Base-by-base conservation (phyloP, 2,888 invertebrate genomes). In the Thereva unica region DNA sequence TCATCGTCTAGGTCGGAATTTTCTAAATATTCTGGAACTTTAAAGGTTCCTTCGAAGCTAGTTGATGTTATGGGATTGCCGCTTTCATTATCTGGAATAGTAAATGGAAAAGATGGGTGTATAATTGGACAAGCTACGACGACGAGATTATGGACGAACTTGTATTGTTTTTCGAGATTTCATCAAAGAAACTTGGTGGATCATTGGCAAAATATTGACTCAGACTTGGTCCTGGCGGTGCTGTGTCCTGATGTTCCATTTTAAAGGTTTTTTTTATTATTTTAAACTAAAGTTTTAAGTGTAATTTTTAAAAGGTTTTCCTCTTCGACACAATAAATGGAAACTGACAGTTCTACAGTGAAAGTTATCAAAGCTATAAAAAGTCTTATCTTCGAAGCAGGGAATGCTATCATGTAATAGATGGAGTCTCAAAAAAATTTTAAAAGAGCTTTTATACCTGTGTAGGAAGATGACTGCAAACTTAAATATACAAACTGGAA, bases 181-280 rank as follows among this genome's bases (percentile, higher is more conserved):
- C 78, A 75, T 81, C 81, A 70, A 81, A 81, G 64, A 79, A 79
- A 72, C 79, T 80, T 9, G 80, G 80, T 6, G 80, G 80, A 75
- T 81, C 79, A 71, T 80, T 78, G 4, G 77, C 78, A 71, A 81
- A 81, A 71, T 81, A 81, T 72, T 81, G 80, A 74, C 81, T 80
- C 38, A 81, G 73, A 52, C 67, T 73, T 41, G 73, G 73, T 5
- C 67, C 71, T 35, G 67, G 8, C 9, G 68, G 23, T 3, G 52
- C 64, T 44, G 69, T 66, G 52, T 59, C 69, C 64, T 66, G 70
- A 67, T 68, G 68, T 52, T 70, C 70, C 71, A 71, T 71, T 47
- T 45, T 23, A 23, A 23, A 2, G 1, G 23, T 1, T 23, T 23
- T 23, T 23, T 23, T 2, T 23, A 23, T n/a, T 23, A 23, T 23